Base-by-base conservation (phyloP, 2,888 invertebrate genomes). In the Philhelius pedissequus region DNA sequence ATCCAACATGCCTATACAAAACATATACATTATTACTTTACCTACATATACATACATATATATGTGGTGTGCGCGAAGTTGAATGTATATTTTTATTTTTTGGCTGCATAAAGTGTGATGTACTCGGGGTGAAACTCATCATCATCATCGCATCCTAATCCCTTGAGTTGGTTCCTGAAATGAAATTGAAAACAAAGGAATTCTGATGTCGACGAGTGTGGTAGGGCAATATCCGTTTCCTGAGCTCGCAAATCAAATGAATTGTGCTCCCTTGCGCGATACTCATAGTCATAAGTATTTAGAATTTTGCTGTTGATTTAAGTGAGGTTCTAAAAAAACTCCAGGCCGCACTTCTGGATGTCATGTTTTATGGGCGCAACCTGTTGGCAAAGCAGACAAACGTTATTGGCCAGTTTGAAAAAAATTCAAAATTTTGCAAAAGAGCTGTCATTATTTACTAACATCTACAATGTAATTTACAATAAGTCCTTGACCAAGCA, bases 121-220 rank as follows among this genome's bases (percentile, higher is more conserved):
- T 79, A 84, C 74, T 79, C 80, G 70, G 80, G 80, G 80, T 80
- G 80, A 71, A 80, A 80, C 68, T 76, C 84, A 84, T 84, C 83
- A 70, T 84, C 83, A 70, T 71, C 75, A 70, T 74, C 75, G 38
- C 9, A 45, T 80, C 68, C 71, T 84, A 80, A 84, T 84, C 84
- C 79, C 70, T 80, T 79, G 84, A 79, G 80, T 75, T 71, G 70
- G 68, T 74, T 78, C 73, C 58, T 83, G 79, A 79, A 84, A 84
- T 80, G 75, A 79, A 80, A 84, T 40, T 25, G 75, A 84, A 84
- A 84, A 84, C 79, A 84, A 84, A 79, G 79, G 84, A 75, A 76
- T 54, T 79, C 54, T 68, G 32, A 32, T 56, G 40, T 62, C 48
- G 70, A 80, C 75, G 71, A 84, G 70, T 79, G 15, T 20, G 62